Evolutionary conservation across 1,140 invertebrate genomes (phyloP), one percentile per base, ranked within the genome.

Genomic region (Episyrphus balteatus): DNA sequence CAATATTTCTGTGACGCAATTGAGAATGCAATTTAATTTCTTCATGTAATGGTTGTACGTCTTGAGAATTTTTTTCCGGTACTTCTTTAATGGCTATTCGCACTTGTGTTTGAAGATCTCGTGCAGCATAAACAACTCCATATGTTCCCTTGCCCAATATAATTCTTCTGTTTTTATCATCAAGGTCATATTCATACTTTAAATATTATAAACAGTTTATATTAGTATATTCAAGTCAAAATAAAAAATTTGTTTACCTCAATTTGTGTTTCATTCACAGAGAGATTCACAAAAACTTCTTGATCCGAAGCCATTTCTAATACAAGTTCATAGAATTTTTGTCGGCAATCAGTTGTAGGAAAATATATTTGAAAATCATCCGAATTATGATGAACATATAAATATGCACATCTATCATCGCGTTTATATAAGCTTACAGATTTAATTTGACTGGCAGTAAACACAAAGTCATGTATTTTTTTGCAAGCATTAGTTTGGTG

Each of bases 311-410:
- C 91, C 65, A 95, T 78, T 70, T 91, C 82, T 11, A 88, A 70
- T 30, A 92, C 76, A 5, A 89, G 64, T 55, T 88, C 82, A 63
- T 88, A 85, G 58, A 92, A 88, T 56, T 82, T 78, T 65, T 90
- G 80, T 49, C 93, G 76, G 68, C 88, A 90, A 39, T 79, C 72
- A 41, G 83, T 78, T 1, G 92, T 97, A 11, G 96, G 92, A 52
- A 99, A 88, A 66, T 88, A 98, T 72, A 99, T 94, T 79, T 99
- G 95, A 73, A 99, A 99, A 73, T 98, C 94, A 65, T 97, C 92
- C 8, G 92, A 97, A 61, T 98, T 98, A 64, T 97, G 87, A 67
- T 95, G 88, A 18, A 99, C 95, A 69, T 99, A 99, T 0, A 99
- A 75, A 70, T 98, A 98, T 2, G 98, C 75, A 47, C 93, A 96